phyloP scores from a whole-genome alignment of 2,113 vertebrate genomes.

The Hippocampus abdominalis region DNA sequence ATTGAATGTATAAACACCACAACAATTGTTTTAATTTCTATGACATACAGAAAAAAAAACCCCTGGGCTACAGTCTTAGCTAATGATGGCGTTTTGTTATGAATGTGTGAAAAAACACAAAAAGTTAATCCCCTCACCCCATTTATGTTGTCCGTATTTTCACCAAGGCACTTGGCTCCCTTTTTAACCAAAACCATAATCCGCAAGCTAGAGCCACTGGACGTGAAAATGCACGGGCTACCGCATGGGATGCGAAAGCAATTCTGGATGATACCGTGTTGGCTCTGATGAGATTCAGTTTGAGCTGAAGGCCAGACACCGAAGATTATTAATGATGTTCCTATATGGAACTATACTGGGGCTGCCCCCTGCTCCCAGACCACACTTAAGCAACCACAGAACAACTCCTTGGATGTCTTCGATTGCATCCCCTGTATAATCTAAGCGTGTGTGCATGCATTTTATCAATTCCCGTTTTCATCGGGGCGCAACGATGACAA shows the following conservation, averaged over 20 bases:
- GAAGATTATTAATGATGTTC: slow-evolving; percentile 65
- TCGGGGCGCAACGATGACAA: slow-evolving; percentile 43
- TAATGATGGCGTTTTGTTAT: slow-evolving; percentile 52
- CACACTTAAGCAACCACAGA: slow-evolving; percentile 36
- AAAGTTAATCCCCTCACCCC: neutral
- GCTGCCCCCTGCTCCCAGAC: slow-evolving; percentile 42
- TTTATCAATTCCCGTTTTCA: slow-evolving; percentile 39
- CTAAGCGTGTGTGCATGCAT: slow-evolving; percentile 27
- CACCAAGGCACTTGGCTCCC: slow-evolving; percentile 74
- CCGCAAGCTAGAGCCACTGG: slow-evolving; percentile 59
- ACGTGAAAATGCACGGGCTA: slow-evolving; percentile 55
- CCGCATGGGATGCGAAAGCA: slow-evolving; percentile 47
- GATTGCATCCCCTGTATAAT: slow-evolving; percentile 19
- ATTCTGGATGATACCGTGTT: slow-evolving; percentile 55
- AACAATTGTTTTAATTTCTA: slow-evolving; percentile 12
- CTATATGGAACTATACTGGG: slow-evolving; percentile 56
- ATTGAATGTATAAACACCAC: slow-evolving; percentile 15
- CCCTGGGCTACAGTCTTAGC: slow-evolving; percentile 47
- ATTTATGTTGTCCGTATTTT: slow-evolving; percentile 50
- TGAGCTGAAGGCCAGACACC: slow-evolving; percentile 56
- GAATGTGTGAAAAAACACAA: slow-evolving; percentile 5
- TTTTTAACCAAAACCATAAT: slow-evolving; percentile 53
- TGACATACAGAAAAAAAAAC: neutral
- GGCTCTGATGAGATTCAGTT: slow-evolving; percentile 50
- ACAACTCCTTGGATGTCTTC: slow-evolving; percentile 23